Conservation (phyloP, 2,888 invertebrate species). For the Agriopis leucophaearia region DNA sequence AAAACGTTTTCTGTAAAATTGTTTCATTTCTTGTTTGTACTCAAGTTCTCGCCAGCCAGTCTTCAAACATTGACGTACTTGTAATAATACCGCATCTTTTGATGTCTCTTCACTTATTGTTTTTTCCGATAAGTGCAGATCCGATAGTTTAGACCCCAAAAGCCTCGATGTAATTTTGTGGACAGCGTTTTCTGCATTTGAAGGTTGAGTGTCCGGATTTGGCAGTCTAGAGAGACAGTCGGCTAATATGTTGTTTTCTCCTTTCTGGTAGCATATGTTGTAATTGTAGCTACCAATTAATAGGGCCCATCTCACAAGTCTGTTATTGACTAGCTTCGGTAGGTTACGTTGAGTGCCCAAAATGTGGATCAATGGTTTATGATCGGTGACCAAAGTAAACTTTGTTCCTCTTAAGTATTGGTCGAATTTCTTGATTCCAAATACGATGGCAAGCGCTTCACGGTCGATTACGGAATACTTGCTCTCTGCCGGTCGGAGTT, state of each 20-base stretch:
- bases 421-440: not conserved
- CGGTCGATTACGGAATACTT: constrained; percentile 1
- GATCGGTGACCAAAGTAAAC: not conserved
- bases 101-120: not conserved
- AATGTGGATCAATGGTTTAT: constrained; percentile 1
- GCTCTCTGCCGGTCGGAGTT: not conserved
- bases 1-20: not conserved
- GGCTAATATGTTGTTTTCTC: constrained; percentile 4
- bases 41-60: no score
- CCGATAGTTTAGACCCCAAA: not conserved
- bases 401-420: constrained; percentile 3
- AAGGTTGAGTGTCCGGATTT: not conserved
- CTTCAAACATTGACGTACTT: not conserved
- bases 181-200: not conserved
- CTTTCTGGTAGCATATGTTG: not conserved
- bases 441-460: no score
- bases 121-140: not conserved
- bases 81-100: not conserved
- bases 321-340: not conserved
- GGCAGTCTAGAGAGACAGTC: constrained; percentile 5
- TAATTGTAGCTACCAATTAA: not conserved
- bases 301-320: constrained; percentile 1
- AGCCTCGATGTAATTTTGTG: not conserved
- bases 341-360: constrained; percentile 1
- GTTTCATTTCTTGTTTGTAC: constrained; percentile 3